These are phyloP conservation scores for Hippasteria phrygiana DNA, from an alignment of 53 echinoderm and acorn worm species.

Conservation along the genomic window DNA sequence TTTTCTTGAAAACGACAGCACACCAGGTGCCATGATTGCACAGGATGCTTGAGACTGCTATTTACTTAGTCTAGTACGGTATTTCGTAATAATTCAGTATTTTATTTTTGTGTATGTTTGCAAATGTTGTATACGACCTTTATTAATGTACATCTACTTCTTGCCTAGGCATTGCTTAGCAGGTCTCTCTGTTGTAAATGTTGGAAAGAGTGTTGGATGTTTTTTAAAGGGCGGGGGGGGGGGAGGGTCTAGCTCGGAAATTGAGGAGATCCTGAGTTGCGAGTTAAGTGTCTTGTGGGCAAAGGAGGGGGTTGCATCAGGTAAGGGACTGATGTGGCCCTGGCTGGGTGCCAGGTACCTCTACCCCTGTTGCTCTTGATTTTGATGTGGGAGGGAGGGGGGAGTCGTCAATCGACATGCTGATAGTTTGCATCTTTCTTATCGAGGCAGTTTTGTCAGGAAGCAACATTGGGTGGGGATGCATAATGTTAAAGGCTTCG, in stretches of 20 bases:
- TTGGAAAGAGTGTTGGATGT: neutral
- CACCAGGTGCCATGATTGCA: too few relatives aligned
- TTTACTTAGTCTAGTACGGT: too few relatives aligned
- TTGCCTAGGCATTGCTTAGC: too few relatives aligned
- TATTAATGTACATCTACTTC: too few relatives aligned
- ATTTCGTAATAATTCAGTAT: too few relatives aligned
- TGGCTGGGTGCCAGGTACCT: conserved; percentile 17
- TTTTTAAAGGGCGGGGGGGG: neutral
- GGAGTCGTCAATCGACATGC: neutral
- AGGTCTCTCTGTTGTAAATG: neutral
- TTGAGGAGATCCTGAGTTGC: neutral
- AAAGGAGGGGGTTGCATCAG: neutral
- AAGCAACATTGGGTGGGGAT: conserved; percentile 7
- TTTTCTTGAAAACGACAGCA: too few relatives aligned
- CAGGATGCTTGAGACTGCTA: too few relatives aligned
- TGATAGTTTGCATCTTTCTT: neutral
- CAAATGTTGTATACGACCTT: neutral
- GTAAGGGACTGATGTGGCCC: neutral
- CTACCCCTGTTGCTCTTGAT: neutral
- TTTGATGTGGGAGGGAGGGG: neutral
- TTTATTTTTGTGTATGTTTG: neutral
- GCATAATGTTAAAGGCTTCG: neutral
- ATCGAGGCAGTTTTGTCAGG: neutral
- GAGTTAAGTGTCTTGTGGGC: conserved; percentile 14
- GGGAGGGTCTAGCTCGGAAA: conserved; percentile 1